Base-by-base conservation (phyloP, 2,113 vertebrate species). In the Myxocyprinus asiaticus region DNA sequence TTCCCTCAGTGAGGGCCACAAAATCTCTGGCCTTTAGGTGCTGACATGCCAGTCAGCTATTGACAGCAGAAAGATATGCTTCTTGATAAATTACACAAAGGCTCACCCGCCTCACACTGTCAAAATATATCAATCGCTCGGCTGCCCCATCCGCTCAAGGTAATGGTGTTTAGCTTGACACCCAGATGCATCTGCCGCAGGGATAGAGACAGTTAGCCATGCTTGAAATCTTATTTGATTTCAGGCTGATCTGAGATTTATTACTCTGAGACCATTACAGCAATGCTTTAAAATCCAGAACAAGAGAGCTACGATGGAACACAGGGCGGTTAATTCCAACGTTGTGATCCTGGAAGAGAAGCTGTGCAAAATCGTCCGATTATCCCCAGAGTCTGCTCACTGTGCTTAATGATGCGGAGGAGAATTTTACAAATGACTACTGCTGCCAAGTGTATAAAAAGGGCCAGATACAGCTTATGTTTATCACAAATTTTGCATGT, bases 71-170 rank as follows among this genome's bases (percentile, higher is more conserved):
- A 84, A 91, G 86, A 88, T 81, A 78, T 45, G 80, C 81, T 82
- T 89, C 90, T 89, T 86, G 87, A 91, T 92, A 84, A 92, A 94
- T 87, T 86, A 84, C 86, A 84, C 85, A 75, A 80, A 83, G 81
- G 71, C 81, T 81, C 65, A 66, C 83, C 80, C n/a, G 77, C 78
- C 82, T 61, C 74, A 70, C 77, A 86, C 87, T 91, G 89, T 91
- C 91, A 90, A 89, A 87, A 86, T 87, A 82, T 87, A 90, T 91
- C 89, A 91, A 79, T 85, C 73, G 83, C 85, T 88, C 81, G 84
- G 85, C 84, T 87, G 90, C 88, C 84, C 86, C 87, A 81, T 88
- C 88, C 87, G 87, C 87, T 90, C 82, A 90, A 84, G 86, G 86
- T 87, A 89, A 82, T 74, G 15, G 81, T 51, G 17, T 87, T 82